phyloP scores from a whole-genome alignment of 2,888 invertebrate genomes.

The Mantis religiosa region DNA sequence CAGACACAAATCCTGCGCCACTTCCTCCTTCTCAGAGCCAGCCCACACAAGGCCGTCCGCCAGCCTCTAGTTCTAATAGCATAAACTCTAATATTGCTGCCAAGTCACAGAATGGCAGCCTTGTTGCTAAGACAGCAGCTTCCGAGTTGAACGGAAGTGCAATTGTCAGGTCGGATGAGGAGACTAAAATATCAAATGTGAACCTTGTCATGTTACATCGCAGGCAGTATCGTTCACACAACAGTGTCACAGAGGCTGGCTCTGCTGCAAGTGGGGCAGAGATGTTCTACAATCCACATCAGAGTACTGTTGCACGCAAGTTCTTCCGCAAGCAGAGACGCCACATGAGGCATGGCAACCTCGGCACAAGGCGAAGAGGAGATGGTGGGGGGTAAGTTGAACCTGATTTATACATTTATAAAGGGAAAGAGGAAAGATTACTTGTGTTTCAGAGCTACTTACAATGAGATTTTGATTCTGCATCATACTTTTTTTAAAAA shows the following conservation, averaged over 20 bases:
- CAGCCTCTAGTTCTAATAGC: slow-evolving; percentile 49
- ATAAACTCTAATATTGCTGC: slow-evolving; percentile 36
- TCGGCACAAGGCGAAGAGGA: slow-evolving; percentile 60
- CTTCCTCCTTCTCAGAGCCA: slow-evolving; percentile 39
- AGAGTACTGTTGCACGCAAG: slow-evolving; percentile 87
- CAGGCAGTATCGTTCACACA: slow-evolving; percentile 58
- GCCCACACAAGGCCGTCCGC: neutral
- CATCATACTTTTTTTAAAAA: too few relatives aligned
- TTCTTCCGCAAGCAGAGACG: slow-evolving; percentile 85
- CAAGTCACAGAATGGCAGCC: slow-evolving; percentile 57
- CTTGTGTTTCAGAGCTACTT: too few relatives aligned
- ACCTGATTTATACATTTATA: too few relatives aligned
- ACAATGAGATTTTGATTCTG: too few relatives aligned
- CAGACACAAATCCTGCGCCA: slow-evolving; percentile 55
- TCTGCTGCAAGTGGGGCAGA: slow-evolving; percentile 64
- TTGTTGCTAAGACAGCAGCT: slow-evolving; percentile 58
- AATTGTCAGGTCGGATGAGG: slow-evolving; percentile 43
- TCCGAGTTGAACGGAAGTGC: slow-evolving; percentile 56
- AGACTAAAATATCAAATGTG: slow-evolving; percentile 52
- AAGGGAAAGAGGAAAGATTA: too few relatives aligned
- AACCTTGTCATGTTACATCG: slow-evolving; percentile 67
- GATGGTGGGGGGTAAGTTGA: slow-evolving; percentile 48
- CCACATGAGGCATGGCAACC: slow-evolving; percentile 63
- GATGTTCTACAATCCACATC: slow-evolving; percentile 88
- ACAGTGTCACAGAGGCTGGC: slow-evolving; percentile 49